Evolutionary conservation across 2,113 vertebrate species (phyloP).

Genomic region (Cynocephalus volans): DNA sequence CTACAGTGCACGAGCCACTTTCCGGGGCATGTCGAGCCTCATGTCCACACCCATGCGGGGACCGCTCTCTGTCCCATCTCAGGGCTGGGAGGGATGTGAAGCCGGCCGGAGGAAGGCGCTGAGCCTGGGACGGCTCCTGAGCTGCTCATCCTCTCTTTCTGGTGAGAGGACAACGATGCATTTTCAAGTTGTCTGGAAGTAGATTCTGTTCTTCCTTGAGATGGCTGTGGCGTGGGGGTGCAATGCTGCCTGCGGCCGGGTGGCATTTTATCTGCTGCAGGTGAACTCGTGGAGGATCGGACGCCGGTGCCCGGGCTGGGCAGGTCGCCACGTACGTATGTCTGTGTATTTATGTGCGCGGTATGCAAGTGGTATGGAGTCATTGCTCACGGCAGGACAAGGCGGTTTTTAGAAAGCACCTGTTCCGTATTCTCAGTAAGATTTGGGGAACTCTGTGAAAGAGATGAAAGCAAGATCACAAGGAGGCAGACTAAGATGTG

Average conservation of each 20-base stretch:
- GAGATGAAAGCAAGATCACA: background rate
- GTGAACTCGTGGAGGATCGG: background rate
- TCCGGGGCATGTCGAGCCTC: background rate
- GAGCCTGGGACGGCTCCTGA: background rate
- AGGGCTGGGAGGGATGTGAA: fast-evolving
- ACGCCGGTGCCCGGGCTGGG: fast-evolving
- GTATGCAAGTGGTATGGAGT: background rate
- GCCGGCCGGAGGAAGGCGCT: background rate
- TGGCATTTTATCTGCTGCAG: background rate
- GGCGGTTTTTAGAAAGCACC: conserved; percentile 58
- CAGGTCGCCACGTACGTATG: background rate
- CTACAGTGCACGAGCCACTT: background rate
- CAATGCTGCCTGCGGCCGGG: fast-evolving
- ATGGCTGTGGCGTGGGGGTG: background rate
- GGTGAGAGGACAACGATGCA: background rate
- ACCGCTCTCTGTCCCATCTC: fast-evolving
- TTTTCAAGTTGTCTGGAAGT: background rate
- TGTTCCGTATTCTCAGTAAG: conserved; percentile 4
- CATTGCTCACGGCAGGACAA: background rate
- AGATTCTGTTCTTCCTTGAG: background rate
- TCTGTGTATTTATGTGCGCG: background rate
- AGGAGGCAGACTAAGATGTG: conserved; percentile 16
- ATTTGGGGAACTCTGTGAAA: background rate
- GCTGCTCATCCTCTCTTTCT: background rate
- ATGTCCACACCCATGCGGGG: background rate